phyloP scores from a whole-genome alignment of 2,888 invertebrate species.

The Hydraecia micacea region DNA sequence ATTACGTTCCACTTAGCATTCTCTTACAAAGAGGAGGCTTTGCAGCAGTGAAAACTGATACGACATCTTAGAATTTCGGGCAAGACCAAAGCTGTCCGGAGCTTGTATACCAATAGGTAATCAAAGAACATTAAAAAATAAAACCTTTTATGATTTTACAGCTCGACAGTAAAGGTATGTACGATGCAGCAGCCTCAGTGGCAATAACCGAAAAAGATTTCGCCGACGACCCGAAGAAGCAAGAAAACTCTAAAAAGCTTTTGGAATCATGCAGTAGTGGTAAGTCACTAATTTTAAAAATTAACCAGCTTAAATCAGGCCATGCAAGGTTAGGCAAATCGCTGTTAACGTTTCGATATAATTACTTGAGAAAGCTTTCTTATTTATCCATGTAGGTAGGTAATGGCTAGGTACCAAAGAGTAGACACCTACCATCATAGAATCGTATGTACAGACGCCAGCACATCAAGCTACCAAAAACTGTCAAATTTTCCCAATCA shows the following conservation, averaged over 20 bases:
- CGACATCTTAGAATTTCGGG: background rate
- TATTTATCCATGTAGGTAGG: background rate
- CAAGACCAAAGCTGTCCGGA: background rate
- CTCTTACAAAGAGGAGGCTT: background rate
- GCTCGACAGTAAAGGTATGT: conserved; percentile 84
- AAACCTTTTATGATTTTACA: conserved; percentile 63
- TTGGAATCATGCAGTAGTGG: conserved; percentile 82
- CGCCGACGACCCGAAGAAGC: conserved; percentile 74
- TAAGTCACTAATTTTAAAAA: conserved; percentile 53
- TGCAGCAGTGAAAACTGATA: background rate
- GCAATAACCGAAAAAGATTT: conserved; percentile 78
- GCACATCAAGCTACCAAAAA: too few relatives aligned
- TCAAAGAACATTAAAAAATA: background rate
- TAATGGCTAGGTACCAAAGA: background rate
- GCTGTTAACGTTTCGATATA: too few relatives aligned
- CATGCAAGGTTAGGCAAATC: background rate
- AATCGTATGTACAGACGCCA: background rate
- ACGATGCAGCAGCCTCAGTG: conserved; percentile 74
- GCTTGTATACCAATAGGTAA: background rate
- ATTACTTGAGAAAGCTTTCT: background rate
- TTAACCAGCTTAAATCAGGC: background rate
- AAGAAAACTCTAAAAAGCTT: conserved; percentile 79
- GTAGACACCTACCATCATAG: background rate
- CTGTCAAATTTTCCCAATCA: too few relatives aligned
- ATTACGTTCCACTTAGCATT: too few relatives aligned